Evolutionary conservation across 1,140 invertebrate genomes (phyloP), one percentile per base, ranked within the genome.

Genomic region (Macrobrachium nipponense): DNA sequence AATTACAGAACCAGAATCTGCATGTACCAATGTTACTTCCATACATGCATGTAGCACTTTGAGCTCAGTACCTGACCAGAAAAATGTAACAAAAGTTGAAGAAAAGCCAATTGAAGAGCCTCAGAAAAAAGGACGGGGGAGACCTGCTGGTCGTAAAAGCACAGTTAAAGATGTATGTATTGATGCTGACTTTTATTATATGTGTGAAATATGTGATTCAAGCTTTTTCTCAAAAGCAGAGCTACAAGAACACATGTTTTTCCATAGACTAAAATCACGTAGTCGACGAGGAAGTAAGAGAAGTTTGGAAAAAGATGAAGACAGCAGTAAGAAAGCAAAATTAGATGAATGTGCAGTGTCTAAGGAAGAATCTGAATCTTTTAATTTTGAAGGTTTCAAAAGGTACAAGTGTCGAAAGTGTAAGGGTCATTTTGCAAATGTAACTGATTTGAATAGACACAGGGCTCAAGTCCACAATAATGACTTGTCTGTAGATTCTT

Each of bases 161-260:
- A 36, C 79, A 27, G 27, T 4, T 15, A 87, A 87, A 59, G 17
- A 68, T 51, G 36, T 76, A 2, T 87, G 77, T 14, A 76, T 77
- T 11, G 79, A 87, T 68, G 75, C 70, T 51, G 85, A 81, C 66
- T 87, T 81, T 64, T 81, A 81, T 66, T 81, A 81, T 15, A 81
- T 87, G 80, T 87, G 85, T 76, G 85, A 87, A 87, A 81, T 81
- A 11, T 87, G 85, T 76, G 85, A 87, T 87, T 79, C 85, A 11
- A 81, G 79, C 36, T 87, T 87, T 62, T 43, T 76, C 15, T 81
- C 79, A 44, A 87, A 87, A 73, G 79, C 79, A 36, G 85, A 87
- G 43, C n/a, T 87, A 59, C 76, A 64, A 10, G 79, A 87, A 43
- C 85, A 87, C 79, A 87, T 87, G 85, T 87, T 87, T 70, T 81